phyloP scores from a whole-genome alignment of 2,797 vertebrate genomes.

The Periophthalmus magnuspinnatus region DNA sequence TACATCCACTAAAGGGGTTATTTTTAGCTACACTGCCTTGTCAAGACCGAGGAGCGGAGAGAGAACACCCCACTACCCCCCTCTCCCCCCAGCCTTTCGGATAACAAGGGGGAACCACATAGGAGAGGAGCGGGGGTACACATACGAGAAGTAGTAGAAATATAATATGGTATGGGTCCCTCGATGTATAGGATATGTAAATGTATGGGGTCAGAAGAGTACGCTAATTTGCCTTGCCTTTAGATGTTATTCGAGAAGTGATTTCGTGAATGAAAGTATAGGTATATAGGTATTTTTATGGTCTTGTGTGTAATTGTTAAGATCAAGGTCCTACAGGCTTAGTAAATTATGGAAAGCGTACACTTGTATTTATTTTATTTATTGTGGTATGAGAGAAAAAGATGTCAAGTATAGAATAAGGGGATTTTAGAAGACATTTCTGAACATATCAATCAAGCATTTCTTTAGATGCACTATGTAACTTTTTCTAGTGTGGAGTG shows the following conservation, averaged over 20 bases:
- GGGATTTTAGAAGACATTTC: too few relatives aligned
- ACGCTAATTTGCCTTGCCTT: neutral
- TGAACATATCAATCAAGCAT: too few relatives aligned
- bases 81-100: slow-evolving; percentile 2
- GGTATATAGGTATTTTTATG: neutral
- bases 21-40: slow-evolving; percentile 62
- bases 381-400: too few relatives aligned
- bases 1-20: slow-evolving; percentile 59
- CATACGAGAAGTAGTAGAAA: neutral
- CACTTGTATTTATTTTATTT: neutral
- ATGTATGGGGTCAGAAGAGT: neutral
- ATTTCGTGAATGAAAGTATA: slow-evolving; percentile 3
- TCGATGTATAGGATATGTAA: neutral
- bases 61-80: slow-evolving; percentile 35
- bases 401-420: too few relatives aligned
- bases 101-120: slow-evolving; percentile 27
- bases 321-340: neutral
- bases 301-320: neutral
- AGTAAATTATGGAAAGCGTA: neutral
- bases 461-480: too few relatives aligned
- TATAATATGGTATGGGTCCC: neutral
- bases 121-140: slow-evolving; percentile 2
- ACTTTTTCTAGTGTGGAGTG: too few relatives aligned
- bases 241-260: neutral
- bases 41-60: slow-evolving; percentile 57